Percentiles rank a stretch among this genome's conserved stretches.
phyloP scores from a whole-genome alignment of 2,113 vertebrate genomes.

The Thermophis baileyi region DNA sequence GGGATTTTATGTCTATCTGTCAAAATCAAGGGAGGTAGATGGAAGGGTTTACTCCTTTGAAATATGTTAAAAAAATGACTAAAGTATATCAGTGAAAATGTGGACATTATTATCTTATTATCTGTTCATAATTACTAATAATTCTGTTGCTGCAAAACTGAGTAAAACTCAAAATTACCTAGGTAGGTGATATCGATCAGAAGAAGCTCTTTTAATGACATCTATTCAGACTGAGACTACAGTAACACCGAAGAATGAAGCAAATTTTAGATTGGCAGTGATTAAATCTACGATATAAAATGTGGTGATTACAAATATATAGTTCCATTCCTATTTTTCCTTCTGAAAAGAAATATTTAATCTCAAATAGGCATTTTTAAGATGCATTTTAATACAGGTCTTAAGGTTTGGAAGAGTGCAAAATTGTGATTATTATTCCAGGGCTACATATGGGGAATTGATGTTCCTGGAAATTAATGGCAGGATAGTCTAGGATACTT shows the following conservation, averaged over 20 bases:
- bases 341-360: not conserved
- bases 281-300: not conserved
- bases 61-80: not conserved
- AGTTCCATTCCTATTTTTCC: not conserved
- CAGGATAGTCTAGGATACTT: not conserved
- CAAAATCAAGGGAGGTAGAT: not conserved
- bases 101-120: not conserved
- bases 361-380: not conserved
- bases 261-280: not conserved
- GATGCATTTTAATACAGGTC: not conserved
- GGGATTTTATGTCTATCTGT: not conserved
- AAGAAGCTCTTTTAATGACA: not conserved
- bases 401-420: not conserved
- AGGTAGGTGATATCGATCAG: not conserved
- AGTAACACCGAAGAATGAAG: not conserved
- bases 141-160: not conserved
- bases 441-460: not conserved
- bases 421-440: not conserved
- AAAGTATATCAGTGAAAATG: not conserved
- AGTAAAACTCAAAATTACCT: not conserved
- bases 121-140: not conserved
- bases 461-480: not conserved
- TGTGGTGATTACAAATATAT: not conserved
- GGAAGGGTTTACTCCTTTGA: not conserved
- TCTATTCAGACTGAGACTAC: not conserved